Percentiles rank a stretch among this genome's conserved stretches.
Evolutionary conservation across 2,888 invertebrate species (phyloP).

Genomic region (Eilema caniola): DNA sequence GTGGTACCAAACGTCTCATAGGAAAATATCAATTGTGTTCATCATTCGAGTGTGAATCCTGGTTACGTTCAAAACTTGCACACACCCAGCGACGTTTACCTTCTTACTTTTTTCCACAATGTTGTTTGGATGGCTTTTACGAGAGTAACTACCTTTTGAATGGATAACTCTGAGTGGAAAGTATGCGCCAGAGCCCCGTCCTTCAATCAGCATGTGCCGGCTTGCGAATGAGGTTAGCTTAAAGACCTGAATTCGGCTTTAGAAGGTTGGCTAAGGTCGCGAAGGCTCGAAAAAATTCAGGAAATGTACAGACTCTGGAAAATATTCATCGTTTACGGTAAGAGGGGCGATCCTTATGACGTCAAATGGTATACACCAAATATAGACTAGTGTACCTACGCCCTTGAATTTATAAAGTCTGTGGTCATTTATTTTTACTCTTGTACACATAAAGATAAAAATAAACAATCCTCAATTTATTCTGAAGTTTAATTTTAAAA

Average conservation of each 20-base stretch:
- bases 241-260: too few relatives aligned
- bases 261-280: too few relatives aligned
- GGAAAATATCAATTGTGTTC: background rate
- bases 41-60: too few relatives aligned
- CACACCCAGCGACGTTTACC: background rate
- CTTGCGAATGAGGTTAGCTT: too few relatives aligned
- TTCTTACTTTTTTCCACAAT: background rate
- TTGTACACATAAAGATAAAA: background rate
- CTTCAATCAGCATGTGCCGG: too few relatives aligned
- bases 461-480: background rate
- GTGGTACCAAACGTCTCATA: background rate
- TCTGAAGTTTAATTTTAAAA: background rate
- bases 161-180: background rate
- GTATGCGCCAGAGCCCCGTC: too few relatives aligned
- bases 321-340: background rate
- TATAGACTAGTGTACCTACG: background rate
- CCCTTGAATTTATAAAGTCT: background rate
- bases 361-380: background rate
- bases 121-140: too few relatives aligned
- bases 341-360: background rate
- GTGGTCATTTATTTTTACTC: background rate
- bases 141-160: background rate
- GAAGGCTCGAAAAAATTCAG: too few relatives aligned
- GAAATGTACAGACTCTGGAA: too few relatives aligned
- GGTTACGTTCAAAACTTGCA: too few relatives aligned